phyloP scores from a whole-genome alignment of 37 sponge, comb jelly and placozoan genomes.

The Mnemiopsis leidyi region DNA sequence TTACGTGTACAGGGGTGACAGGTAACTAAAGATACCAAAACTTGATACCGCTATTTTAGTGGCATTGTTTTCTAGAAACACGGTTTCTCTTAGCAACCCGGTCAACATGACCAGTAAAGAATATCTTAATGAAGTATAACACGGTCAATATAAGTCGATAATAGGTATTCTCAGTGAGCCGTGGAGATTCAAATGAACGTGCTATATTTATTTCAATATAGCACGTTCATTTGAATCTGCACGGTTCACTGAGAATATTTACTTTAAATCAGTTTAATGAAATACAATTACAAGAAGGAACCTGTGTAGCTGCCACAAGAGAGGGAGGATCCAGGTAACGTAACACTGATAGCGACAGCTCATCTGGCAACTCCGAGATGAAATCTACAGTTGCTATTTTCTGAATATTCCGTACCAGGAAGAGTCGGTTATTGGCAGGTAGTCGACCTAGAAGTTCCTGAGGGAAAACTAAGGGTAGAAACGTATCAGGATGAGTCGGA shows the following conservation, averaged over 20 bases:
- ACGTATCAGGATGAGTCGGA: neutral
- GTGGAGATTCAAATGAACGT: too few species aligned
- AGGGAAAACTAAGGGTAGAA: neutral
- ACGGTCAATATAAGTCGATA: too few species aligned
- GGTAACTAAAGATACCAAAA: too few species aligned
- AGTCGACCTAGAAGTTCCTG: slow-evolving; percentile 27
- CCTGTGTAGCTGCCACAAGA: slow-evolving; percentile 4
- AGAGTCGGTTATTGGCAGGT: slow-evolving; percentile 1
- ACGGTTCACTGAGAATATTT: too few species aligned
- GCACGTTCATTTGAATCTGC: too few species aligned
- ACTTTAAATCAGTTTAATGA: too few species aligned
- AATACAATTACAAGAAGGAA: too few species aligned
- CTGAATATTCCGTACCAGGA: neutral
- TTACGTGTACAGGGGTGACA: too few species aligned
- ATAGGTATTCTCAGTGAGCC: too few species aligned
- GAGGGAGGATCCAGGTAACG: slow-evolving; percentile 19
- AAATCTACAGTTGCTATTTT: slow-evolving; percentile 43
- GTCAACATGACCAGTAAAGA: neutral
- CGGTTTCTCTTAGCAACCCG: neutral
- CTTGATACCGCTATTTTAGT: too few species aligned
- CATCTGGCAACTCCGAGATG: slow-evolving; percentile 21
- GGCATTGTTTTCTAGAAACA: neutral
- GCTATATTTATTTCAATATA: too few species aligned
- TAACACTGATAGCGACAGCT: neutral
- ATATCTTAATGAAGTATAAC: neutral